Base-by-base conservation (phyloP, 2,797 vertebrate genomes). In the Enteromius radiatus region DNA sequence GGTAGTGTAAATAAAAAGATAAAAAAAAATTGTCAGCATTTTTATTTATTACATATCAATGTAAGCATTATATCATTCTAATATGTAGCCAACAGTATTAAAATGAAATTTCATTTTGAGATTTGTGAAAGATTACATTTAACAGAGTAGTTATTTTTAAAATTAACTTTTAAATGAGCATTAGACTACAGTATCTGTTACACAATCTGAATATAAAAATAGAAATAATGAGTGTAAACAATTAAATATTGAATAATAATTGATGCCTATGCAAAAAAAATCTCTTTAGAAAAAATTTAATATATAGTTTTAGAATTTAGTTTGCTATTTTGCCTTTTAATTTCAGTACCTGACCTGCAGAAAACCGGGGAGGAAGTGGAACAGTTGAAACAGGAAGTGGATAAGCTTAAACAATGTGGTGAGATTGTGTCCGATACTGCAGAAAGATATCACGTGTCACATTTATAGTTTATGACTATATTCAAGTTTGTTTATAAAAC, bases 321-420 rank as follows among this genome's bases (percentile, higher is more conserved):
- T 54, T 56, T 26, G 33, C 31, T 38, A 6, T 41, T 43, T 54
- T 80, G 26, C 19, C 52, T 47, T n/a, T 81, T 49, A 0, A 19
- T 89, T 87, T 82, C 83, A 96, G 95, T 90, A 64, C 87, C 88
- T 82, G 90, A 92, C 73, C 89, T 94, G 38, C 89, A 93, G 76
- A 93, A 90, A 89, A 92, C 92, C 1, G 91, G 92, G 68, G 88
- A 92, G 83, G 94, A 94, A 86, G 88, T 94, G 69, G 92, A 95
- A 45, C 87, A 86, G 86, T 67, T 92, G 78, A 95, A 91, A 88
- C 93, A 91, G 82, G 93, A 94, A 89, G 90, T 94, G 87, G 89
- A 91, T 52, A 92, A 92, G 84, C 87, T 95, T 78, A 94, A 93
- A 86, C 89, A 91, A 73, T 89, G 89, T 89, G 93, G 93, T 95